A percentile compares a stretch with the other conserved stretches of the same genome.
These are phyloP conservation scores for Euphonia xanthogaster DNA, from an alignment of 2,797 vertebrate genomes.

Conservation along the genomic window DNA sequence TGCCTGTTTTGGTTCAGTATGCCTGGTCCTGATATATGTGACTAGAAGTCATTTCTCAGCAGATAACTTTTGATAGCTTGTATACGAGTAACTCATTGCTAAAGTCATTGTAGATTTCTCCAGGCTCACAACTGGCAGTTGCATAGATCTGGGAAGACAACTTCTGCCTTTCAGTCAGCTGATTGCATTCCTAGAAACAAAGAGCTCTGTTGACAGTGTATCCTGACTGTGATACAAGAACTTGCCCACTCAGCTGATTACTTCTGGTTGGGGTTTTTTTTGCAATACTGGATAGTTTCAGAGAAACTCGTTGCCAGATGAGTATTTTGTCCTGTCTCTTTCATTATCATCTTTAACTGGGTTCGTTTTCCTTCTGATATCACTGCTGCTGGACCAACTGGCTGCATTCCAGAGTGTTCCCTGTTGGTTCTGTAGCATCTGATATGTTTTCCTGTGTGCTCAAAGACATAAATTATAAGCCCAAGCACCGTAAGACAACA, in stretches of 20 bases:
- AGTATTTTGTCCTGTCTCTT: background rate
- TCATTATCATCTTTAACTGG: background rate
- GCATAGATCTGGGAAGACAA: background rate
- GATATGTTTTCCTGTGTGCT: background rate
- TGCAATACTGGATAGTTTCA: background rate
- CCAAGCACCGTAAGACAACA: background rate
- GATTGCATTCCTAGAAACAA: background rate
- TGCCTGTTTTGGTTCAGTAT: background rate
- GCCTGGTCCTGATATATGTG: background rate
- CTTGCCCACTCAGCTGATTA: background rate
- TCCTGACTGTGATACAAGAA: background rate
- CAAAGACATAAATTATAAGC: background rate
- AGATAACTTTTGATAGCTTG: background rate
- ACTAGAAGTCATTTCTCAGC: background rate
- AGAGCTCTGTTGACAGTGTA: background rate
- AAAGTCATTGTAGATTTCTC: background rate
- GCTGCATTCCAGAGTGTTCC: background rate
- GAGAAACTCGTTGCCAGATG: fast-evolving
- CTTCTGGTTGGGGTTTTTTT: background rate
- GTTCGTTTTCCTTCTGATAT: background rate
- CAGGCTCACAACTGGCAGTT: background rate
- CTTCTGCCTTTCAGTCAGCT: background rate
- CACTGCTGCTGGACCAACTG: background rate
- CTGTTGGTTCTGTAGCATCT: background rate
- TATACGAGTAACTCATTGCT: background rate